Percentiles rank a stretch among this genome's conserved stretches.
phyloP scores from a whole-genome alignment of 2,888 invertebrate genomes.

The Acleris holmiana region DNA sequence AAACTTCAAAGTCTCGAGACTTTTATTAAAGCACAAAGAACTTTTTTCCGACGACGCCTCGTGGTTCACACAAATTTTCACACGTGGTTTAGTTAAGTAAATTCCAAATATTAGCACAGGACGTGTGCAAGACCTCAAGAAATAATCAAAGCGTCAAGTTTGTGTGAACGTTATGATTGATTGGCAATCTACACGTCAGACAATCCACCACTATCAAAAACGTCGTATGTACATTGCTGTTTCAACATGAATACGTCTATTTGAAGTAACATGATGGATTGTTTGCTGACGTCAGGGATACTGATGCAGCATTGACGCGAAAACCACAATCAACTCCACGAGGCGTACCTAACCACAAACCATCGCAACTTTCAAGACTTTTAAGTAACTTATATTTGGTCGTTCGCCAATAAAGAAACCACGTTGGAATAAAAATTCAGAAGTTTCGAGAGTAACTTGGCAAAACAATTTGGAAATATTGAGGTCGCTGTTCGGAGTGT shows the following conservation, averaged over 20 bases:
- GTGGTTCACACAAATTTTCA: conserved; percentile 53
- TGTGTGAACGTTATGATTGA: conserved; percentile 70
- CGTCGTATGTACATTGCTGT: background rate
- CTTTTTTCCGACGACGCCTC: background rate
- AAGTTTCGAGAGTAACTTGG: too few species aligned
- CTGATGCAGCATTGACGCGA: background rate
- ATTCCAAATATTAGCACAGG: conserved; percentile 52
- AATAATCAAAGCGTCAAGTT: conserved; percentile 70
- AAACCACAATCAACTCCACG: conserved; percentile 9
- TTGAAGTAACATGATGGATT: background rate
- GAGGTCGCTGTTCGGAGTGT: too few species aligned
- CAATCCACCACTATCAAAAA: conserved; percentile 1
- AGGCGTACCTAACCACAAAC: conserved; percentile 21
- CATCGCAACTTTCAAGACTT: conserved; percentile 31
- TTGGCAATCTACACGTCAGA: conserved; percentile 43
- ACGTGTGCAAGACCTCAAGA: conserved; percentile 50
- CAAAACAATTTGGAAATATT: too few species aligned
- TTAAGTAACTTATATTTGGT: conserved; percentile 2
- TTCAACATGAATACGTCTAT: background rate
- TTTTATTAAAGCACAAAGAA: background rate
- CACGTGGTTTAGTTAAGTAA: conserved; percentile 29
- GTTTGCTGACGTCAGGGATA: conserved; percentile 3
- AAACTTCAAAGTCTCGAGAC: background rate
- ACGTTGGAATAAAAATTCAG: conserved; percentile 5
- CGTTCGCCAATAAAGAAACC: conserved; percentile 12